Base-by-base conservation (phyloP, 2,888 invertebrate genomes). In the Nasonia oneida region DNA sequence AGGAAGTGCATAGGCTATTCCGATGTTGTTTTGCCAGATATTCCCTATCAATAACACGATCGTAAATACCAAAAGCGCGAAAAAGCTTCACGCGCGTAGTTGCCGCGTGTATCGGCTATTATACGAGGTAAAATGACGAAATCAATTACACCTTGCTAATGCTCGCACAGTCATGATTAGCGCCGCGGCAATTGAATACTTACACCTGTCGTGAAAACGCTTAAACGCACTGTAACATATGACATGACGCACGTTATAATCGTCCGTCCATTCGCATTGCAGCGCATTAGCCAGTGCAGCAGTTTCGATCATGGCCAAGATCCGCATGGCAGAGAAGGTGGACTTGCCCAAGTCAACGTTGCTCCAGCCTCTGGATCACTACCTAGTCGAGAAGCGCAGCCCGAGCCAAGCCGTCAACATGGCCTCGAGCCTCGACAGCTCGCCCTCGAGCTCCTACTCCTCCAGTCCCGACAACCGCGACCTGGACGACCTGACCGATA, bases 271-370 rank as follows among this genome's bases (percentile, higher is more conserved):
- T 12, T 57, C 37, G 37, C 5, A 29, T 84, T 84, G 0, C 80
- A 84, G 84, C 18, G 53, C 67, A 3, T 39, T 79, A 70, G 57
- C 71, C 14, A 81, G 73, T 47, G 71, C 42, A 71, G 42, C 18
- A n/a, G 15, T 79, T 15, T 75, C 83, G 39, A 77, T 80, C 57
- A 85, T 87, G 87, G 87, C 84, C 10, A 87, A 85, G n/a, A 71
- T 87, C 15, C 84, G 80, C 0, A 18, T 78, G 42, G 71, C 84
- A 2, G 71, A 87, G 29, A 84, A 84, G 8, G 18, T 75, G 2
- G 81, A 81, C 2, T n/a, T 61, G 0, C 64, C 70, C 0, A 86
- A 86, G n/a, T 5, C 50, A 29, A 18, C 29, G 18, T 50, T 53
- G 10, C 42, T 78, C 4, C 57, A 78, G 29, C 4, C 47, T 12